Percentiles rank a stretch among this genome's conserved stretches.
Evolutionary conservation across 1,140 invertebrate species (phyloP).

Genomic region (Rhagoletis zephyria): DNA sequence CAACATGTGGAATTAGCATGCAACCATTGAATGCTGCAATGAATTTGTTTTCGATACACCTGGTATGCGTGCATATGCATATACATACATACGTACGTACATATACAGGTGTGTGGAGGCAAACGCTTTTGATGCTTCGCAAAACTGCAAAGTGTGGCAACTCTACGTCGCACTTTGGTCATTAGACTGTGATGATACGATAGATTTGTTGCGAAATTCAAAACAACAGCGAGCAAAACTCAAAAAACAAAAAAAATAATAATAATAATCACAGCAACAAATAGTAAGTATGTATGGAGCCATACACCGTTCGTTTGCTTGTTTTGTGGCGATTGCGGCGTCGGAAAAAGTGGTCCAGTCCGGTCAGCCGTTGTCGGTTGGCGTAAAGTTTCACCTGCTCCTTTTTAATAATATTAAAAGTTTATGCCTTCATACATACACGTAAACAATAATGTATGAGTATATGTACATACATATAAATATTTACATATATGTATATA

Average conservation of each 20-base stretch:
- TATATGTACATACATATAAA: not conserved
- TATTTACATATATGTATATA: too few relatives aligned
- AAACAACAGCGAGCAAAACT: slow-evolving; percentile 12
- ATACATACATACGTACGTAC: not conserved
- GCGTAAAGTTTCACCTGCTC: slow-evolving; percentile 49
- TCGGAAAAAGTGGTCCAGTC: slow-evolving; percentile 45
- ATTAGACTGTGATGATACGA: slow-evolving; percentile 40
- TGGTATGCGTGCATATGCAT: not conserved
- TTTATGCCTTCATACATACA: slow-evolving; percentile 7
- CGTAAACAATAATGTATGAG: not conserved
- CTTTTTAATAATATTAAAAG: slow-evolving; percentile 50
- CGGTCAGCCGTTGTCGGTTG: not conserved
- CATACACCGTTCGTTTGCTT: too few relatives aligned
- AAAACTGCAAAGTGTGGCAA: slow-evolving; percentile 20
- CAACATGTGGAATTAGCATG: slow-evolving; percentile 46
- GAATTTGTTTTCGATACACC: slow-evolving; percentile 3
- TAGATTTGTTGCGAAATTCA: slow-evolving; percentile 49
- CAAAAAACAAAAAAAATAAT: too few relatives aligned
- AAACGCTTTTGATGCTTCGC: not conserved
- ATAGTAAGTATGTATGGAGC: not conserved
- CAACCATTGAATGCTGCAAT: not conserved
- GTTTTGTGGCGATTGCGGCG: not conserved
- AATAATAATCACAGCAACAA: not conserved
- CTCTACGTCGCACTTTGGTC: slow-evolving; percentile 15
- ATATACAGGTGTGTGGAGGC: not conserved